Evolutionary conservation across 1,140 invertebrate species (phyloP).

Genomic region (Calephelis virginiensis): DNA sequence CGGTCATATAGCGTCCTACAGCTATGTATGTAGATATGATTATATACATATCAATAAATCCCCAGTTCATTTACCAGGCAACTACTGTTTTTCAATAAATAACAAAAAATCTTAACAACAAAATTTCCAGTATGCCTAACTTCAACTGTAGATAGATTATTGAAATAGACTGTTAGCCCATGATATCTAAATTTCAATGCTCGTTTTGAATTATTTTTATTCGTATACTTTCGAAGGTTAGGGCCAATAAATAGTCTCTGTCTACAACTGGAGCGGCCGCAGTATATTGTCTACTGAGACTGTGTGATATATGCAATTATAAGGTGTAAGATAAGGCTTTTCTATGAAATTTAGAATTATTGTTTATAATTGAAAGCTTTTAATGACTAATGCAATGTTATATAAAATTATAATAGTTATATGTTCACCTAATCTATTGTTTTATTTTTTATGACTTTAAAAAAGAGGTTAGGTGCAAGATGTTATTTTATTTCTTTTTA

Average conservation of each 20-base stretch:
- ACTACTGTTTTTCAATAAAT: too few species aligned
- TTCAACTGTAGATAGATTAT: too few species aligned
- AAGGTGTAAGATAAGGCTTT: conserved; percentile 8
- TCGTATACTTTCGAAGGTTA: too few species aligned
- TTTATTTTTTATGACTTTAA: conserved; percentile 9
- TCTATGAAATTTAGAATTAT: conserved; percentile 7
- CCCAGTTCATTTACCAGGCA: too few species aligned
- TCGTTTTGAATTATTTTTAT: background rate
- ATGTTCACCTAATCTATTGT: background rate
- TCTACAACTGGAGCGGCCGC: background rate
- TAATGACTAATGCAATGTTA: conserved; percentile 7
- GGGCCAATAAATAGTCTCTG: too few species aligned
- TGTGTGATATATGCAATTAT: conserved; percentile 9
- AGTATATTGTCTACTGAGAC: background rate
- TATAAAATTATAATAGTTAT: conserved; percentile 6
- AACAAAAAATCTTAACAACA: too few species aligned
- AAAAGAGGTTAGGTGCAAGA: conserved; percentile 1
- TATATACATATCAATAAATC: too few species aligned
- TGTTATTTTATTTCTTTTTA: background rate
- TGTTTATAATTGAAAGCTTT: conserved; percentile 14
- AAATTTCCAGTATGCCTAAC: too few species aligned
- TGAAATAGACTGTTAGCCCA: too few species aligned
- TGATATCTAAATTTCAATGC: too few species aligned
- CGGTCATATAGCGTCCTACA: too few species aligned
- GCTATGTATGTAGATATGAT: too few species aligned